Evolutionary conservation across 30 jellyfish, hydroid and myxozoan genomes (phyloP).

Genomic region (Hydractinia echinata): DNA sequence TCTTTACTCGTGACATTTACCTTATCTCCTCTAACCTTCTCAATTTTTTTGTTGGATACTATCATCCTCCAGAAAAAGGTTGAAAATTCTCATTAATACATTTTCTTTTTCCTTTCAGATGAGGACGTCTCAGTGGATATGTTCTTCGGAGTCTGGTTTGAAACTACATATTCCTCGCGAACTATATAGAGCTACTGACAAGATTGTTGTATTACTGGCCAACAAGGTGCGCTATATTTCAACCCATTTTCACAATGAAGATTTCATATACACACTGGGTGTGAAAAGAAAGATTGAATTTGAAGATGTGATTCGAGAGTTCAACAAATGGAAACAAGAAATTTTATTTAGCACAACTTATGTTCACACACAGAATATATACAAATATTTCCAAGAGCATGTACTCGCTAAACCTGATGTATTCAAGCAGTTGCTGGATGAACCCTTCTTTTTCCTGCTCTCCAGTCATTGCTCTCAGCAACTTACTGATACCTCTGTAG

Average conservation of each 20-base stretch:
- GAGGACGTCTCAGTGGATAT: slow-evolving; percentile 12
- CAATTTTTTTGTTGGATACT: no score
- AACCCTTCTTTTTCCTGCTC: slow-evolving; percentile 46
- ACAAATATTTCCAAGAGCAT: slow-evolving; percentile 31
- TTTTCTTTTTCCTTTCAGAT: not conserved
- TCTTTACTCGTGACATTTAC: no score
- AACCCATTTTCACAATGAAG: not conserved
- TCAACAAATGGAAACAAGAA: slow-evolving; percentile 55
- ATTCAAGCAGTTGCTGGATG: slow-evolving; percentile 1
- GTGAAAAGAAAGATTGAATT: slow-evolving; percentile 20
- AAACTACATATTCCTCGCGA: slow-evolving; percentile 35
- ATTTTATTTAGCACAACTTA: slow-evolving; percentile 44
- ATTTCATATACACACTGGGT: slow-evolving; percentile 38
- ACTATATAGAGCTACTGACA: slow-evolving; percentile 19
- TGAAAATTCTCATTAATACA: not conserved
- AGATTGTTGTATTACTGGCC: slow-evolving; percentile 25
- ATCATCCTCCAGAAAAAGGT: no score
- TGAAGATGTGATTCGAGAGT: slow-evolving; percentile 31
- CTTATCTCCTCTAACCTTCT: no score
- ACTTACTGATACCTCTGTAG: slow-evolving; percentile 12
- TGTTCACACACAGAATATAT: slow-evolving; percentile 52
- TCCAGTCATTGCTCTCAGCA: not conserved
- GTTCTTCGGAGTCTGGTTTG: not conserved
- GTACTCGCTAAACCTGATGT: not conserved
- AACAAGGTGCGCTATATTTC: slow-evolving; percentile 18